A percentile compares a stretch with the other conserved stretches of the same genome.
phyloP scores from a whole-genome alignment of 2,797 vertebrate genomes.

The Euthynnus affinis region DNA sequence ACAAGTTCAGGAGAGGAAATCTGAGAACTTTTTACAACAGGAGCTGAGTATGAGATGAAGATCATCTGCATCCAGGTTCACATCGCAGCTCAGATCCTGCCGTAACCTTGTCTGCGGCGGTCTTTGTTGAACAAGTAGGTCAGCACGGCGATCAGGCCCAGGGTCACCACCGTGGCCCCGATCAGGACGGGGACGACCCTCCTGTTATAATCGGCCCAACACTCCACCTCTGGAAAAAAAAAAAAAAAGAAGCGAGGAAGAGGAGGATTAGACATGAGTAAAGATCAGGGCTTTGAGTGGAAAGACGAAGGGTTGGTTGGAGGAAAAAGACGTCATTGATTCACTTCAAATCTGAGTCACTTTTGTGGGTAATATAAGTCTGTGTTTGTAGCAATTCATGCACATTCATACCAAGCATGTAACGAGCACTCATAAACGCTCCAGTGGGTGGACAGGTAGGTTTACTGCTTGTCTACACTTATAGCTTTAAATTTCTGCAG shows the following conservation, averaged over 20 bases:
- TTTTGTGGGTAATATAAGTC: too few species aligned
- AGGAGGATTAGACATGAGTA: neutral
- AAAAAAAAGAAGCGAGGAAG: neutral
- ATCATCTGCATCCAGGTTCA: neutral
- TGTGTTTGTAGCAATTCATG: too few species aligned
- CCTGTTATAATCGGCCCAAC: conserved; percentile 86
- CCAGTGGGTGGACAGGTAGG: neutral
- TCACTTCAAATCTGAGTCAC: neutral
- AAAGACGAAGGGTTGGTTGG: neutral
- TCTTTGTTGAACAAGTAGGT: conserved; percentile 86
- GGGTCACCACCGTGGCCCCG: conserved; percentile 79
- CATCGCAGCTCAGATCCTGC: conserved; percentile 81
- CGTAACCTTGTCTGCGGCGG: conserved; percentile 81
- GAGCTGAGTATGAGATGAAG: neutral
- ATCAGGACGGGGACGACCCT: conserved; percentile 82
- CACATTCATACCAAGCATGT: too few species aligned
- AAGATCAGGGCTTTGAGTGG: neutral
- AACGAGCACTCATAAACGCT: neutral
- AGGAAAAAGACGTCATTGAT: too few species aligned
- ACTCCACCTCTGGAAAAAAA: conserved; percentile 89
- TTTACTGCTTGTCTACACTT: neutral
- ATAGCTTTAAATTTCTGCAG: conserved; percentile 2
- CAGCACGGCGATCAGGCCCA: conserved; percentile 83
- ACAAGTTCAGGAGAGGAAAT: neutral
- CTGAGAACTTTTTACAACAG: neutral